phyloP scores from a whole-genome alignment of 2,888 invertebrate genomes.

The Ectemnius lituratus region DNA sequence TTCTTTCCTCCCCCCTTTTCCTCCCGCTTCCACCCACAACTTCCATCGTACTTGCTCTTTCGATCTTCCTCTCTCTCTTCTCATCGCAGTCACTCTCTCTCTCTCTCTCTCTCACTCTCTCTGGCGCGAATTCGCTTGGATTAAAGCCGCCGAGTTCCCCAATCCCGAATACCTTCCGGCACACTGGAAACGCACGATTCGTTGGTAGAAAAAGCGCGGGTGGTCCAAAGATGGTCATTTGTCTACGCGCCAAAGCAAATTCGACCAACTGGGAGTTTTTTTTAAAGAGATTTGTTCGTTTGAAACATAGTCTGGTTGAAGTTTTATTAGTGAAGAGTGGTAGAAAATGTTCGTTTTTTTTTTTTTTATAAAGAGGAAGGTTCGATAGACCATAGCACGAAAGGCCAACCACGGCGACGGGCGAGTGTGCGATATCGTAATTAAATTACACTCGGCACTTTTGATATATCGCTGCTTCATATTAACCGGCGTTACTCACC shows the following conservation, averaged over 20 bases:
- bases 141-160: conserved; percentile 32
- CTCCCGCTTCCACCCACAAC: neutral
- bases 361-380: too few relatives aligned
- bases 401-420: too few relatives aligned
- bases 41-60: neutral
- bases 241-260: neutral
- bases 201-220: too few relatives aligned
- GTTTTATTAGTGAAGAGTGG: too few relatives aligned
- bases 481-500: conserved; percentile 4
- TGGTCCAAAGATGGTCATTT: too few relatives aligned
- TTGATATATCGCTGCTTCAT: neutral
- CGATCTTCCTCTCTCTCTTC: neutral
- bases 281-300: too few relatives aligned
- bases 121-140: conserved; percentile 30
- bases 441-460: neutral
- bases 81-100: neutral
- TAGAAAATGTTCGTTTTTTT: too few relatives aligned
- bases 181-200: too few relatives aligned
- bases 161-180: neutral
- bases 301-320: too few relatives aligned
- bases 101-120: too few relatives aligned
- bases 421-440: neutral
- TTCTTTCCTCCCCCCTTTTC: conserved; percentile 43
- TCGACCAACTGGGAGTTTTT: too few relatives aligned
- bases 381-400: too few relatives aligned